Evolutionary conservation across 2,888 invertebrate species (phyloP), one percentile per base, ranked within the genome.

Genomic region (Lapara coniferarum): DNA sequence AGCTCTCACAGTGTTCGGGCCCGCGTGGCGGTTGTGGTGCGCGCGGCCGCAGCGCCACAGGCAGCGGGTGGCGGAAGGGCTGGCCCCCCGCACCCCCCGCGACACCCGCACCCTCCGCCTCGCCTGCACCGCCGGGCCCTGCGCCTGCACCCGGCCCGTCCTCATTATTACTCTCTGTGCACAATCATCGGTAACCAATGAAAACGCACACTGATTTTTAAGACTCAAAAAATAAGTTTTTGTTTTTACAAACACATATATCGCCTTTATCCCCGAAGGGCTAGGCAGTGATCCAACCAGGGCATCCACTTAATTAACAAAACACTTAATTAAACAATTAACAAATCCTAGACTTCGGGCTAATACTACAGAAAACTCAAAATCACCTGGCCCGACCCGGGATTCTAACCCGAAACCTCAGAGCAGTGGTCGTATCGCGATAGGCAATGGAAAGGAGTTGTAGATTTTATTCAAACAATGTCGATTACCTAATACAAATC

Each of bases 61-160:
- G 96, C 77, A 96, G 88, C 12, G 96, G 96, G 77, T 96, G 96
- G 12, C 96, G 94, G 87, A 96, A 96, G 49, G 95, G 96, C 70
- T 94, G 95, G 57, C 95, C 96, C 0, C 93, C 94, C 10, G 86
- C 79, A 25, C 78, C 81, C 10, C 81, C 77, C 10, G 70, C 72
- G 37, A 78, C 81, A 10, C 81, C 77, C 10, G 70, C 72, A 37
- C 83, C 91, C 73, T 86, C 85, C 46, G 73, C 73, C 2, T 73
- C 75, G 10, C n/a, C 59, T 16, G 4, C 59, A 6, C 57, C 57
- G 14, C 16, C 63, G 46, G 63, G 30, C 30, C 57, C 57, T 57
- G 25, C 30, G 14, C 37, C 37, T 37, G 37, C 13, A 2, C 63
- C 63, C 12, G 19, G 19, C n/a, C 68, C 63, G 8, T 68, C 68